Evolutionary conservation across 2,113 vertebrate species (phyloP).

Genomic region (Cyanocitta stelleri): DNA sequence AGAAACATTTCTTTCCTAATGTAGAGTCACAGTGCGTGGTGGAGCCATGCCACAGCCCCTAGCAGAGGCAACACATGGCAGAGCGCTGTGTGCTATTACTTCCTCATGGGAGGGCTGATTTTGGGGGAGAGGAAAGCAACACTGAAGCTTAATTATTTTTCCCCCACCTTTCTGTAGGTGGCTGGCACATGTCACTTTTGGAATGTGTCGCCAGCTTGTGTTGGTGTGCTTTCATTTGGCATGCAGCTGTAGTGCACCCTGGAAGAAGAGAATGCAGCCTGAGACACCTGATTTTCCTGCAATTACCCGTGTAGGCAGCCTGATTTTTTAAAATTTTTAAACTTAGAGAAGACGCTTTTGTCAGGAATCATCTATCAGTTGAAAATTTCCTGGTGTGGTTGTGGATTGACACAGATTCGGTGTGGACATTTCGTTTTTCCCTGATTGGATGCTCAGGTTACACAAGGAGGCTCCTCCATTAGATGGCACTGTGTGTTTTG

Average conservation of each 20-base stretch:
- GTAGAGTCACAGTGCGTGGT: accelerated
- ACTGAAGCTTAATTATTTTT: neutral
- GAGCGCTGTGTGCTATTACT: accelerated
- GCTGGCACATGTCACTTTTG: neutral
- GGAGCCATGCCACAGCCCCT: accelerated
- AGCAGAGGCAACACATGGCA: accelerated
- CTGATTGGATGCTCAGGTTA: neutral
- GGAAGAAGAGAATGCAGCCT: neutral
- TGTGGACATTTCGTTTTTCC: accelerated
- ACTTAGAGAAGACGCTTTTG: neutral
- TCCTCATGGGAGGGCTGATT: neutral
- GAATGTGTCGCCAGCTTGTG: neutral
- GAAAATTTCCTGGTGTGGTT: neutral
- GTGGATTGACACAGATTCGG: neutral
- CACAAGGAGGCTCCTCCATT: neutral
- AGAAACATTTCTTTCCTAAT: neutral
- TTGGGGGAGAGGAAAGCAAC: neutral
- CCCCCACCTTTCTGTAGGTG: neutral
- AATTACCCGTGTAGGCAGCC: accelerated
- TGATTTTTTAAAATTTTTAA: neutral
- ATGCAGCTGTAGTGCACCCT: accelerated
- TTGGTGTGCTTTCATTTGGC: neutral
- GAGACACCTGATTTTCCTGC: neutral
- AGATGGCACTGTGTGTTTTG: conserved; percentile 38
- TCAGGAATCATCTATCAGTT: neutral